Evolutionary conservation across 2,888 invertebrate species (phyloP).

Genomic region (Automeris io): DNA sequence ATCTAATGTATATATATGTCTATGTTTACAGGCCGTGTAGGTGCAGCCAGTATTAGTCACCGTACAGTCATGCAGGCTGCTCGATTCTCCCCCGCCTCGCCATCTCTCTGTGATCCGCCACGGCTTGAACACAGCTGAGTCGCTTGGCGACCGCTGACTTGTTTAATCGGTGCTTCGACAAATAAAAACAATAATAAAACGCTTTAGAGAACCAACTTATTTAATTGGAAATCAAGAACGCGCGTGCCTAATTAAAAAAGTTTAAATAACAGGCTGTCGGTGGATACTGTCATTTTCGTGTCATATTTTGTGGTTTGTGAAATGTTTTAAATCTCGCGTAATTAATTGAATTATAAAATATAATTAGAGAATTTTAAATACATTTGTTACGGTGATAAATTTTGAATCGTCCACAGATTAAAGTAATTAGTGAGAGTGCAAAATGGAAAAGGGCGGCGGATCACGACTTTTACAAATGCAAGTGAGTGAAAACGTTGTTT

Average conservation of each 20-base stretch:
- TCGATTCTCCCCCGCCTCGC: slow-evolving; percentile 35
- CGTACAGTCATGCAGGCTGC: slow-evolving; percentile 57
- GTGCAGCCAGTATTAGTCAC: slow-evolving; percentile 63
- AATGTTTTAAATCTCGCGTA: slow-evolving; percentile 48
- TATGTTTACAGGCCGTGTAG: slow-evolving; percentile 42
- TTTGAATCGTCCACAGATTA: slow-evolving; percentile 6
- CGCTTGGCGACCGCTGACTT: slow-evolving; percentile 55
- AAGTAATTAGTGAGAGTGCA: slow-evolving; percentile 14
- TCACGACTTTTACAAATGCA: slow-evolving; percentile 68
- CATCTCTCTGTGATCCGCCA: slow-evolving; percentile 41
- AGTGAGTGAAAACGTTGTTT: slow-evolving; percentile 34
- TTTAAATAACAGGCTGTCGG: slow-evolving; percentile 21
- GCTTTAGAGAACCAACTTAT: slow-evolving; percentile 12
- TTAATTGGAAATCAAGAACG: slow-evolving; percentile 15
- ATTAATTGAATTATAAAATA: slow-evolving; percentile 19
- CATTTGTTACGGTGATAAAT: slow-evolving; percentile 15
- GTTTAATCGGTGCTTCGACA: slow-evolving; percentile 54
- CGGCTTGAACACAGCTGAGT: slow-evolving; percentile 34
- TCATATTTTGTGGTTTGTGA: slow-evolving; percentile 52
- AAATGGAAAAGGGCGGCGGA: slow-evolving; percentile 61
- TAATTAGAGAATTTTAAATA: too few relatives aligned
- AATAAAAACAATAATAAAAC: slow-evolving; percentile 17
- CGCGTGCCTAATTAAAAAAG: slow-evolving; percentile 24
- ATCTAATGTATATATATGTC: too few relatives aligned
- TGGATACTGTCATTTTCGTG: slow-evolving; percentile 28